A percentile compares a stretch with the other conserved stretches of the same genome.
Conservation (phyloP, 2,888 invertebrate genomes). For the Nysson spinosus region DNA sequence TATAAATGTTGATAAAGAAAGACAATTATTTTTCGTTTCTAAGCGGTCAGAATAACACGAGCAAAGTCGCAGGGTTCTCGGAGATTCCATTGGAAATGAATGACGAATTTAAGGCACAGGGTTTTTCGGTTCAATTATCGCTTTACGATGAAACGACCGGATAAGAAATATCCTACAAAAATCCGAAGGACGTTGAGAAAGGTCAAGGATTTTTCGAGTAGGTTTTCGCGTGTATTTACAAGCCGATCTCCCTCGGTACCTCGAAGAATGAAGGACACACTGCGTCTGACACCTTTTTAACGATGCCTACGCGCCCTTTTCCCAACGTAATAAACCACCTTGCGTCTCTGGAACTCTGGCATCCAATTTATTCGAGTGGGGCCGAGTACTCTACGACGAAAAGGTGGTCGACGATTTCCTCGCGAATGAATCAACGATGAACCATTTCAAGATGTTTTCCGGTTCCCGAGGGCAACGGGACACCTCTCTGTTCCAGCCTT, state of each 20-base stretch:
- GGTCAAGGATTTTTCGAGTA: slow-evolving; percentile 51
- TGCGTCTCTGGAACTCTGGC: slow-evolving; percentile 37
- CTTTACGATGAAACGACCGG: no score
- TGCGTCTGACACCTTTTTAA: slow-evolving; percentile 70
- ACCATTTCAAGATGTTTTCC: slow-evolving; percentile 17
- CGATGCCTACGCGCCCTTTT: slow-evolving; percentile 55
- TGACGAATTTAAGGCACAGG: no score
- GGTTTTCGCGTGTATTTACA: slow-evolving; percentile 18
- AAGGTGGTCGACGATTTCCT: slow-evolving; percentile 24
- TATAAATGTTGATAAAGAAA: no score
- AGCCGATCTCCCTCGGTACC: background rate
- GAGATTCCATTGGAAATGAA: no score
- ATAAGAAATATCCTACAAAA: no score
- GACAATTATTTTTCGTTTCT: no score
- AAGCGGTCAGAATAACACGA: no score
- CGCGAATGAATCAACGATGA: slow-evolving; percentile 21
- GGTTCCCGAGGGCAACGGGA: background rate
- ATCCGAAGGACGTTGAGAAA: slow-evolving; percentile 28
- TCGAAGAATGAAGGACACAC: slow-evolving; percentile 41
- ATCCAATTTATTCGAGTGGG: slow-evolving; percentile 72
- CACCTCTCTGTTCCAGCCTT: slow-evolving; percentile 3
- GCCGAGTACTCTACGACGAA: slow-evolving; percentile 26
- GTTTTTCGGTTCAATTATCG: no score
- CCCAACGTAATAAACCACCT: slow-evolving; percentile 47
- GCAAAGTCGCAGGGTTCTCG: no score